Evolutionary conservation across 1,140 invertebrate genomes (phyloP), one percentile per base, ranked within the genome.

Genomic region (Drosophila equinoxialis): DNA sequence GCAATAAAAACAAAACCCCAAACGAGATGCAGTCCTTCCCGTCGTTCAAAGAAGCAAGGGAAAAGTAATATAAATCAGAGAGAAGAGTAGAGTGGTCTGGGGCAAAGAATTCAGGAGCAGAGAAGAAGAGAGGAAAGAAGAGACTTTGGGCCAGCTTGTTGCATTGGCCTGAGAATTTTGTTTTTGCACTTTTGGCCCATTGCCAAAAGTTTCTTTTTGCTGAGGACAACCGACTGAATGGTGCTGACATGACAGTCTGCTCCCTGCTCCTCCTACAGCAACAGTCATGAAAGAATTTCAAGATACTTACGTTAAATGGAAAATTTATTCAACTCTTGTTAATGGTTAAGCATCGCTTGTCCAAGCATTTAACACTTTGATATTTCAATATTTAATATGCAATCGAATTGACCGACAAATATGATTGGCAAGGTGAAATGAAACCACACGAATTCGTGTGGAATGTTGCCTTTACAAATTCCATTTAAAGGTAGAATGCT

Each of bases 1-100:
- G 74, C 74, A 82, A 82, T 82, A 79, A 86, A 81, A 81, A 60
- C 82, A 86, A 30, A 81, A 61, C 61, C 78, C 67, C 74, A 14
- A 63, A 42, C 35, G 39, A 61, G 37, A 39, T 39, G 20, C n/a
- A 26, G 26, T 17, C 8, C 42, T 17, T 26, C 41, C 42, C 13
- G 23, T 11, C 33, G 37, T 39, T 30, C 30, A 30, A 6, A 75
- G 58, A 33, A 42, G 45, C 57, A 45, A 67, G 63, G 48, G 58
- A 65, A 79, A 75, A 71, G 64, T 37, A 68, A 33, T 51, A 20
- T 26, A 39, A 37, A 37, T 65, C 45, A 8, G 8, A 11, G 2
- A 23, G 17, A 23, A 11, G 6, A 8, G 10, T 8, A 23, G 0
- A 51, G 42, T 11, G 41, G 14, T 11, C 1, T 11, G 13, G n/a